Conservation (phyloP, 2,113 vertebrate genomes). For the Pogonocichla stellata region DNA sequence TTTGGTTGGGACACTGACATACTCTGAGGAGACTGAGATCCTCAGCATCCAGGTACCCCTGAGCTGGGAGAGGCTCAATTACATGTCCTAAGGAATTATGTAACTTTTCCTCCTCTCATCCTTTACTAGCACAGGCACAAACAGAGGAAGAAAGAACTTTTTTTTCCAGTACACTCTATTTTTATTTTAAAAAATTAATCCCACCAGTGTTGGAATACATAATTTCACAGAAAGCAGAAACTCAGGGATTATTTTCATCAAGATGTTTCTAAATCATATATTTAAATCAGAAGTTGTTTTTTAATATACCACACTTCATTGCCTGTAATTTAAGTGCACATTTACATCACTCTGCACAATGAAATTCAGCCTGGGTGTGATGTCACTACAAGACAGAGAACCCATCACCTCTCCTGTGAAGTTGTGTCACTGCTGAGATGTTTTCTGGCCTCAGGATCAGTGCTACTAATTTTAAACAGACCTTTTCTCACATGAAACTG, state of each 20-base stretch:
- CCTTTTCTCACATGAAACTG: not conserved
- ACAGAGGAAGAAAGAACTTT: not conserved
- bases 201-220: not conserved
- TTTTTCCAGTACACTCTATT: not conserved
- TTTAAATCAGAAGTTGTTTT: not conserved
- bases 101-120: not conserved
- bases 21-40: not conserved
- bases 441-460: not conserved
- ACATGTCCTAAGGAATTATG: not conserved
- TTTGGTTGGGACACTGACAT: slow-evolving; percentile 32
- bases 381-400: not conserved
- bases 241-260: not conserved
- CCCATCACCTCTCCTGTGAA: not conserved
- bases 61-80: not conserved
- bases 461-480: not conserved
- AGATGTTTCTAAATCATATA: not conserved
- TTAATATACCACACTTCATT: not conserved
- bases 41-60: slow-evolving; percentile 4
- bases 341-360: not conserved
- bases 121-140: not conserved
- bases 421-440: not conserved
- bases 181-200: not conserved
- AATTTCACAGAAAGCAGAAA: not conserved
- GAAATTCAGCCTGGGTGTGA: not conserved
- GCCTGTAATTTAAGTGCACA: not conserved